phyloP scores from a whole-genome alignment of 2,888 invertebrate species.

The Metacarcinus magister region DNA sequence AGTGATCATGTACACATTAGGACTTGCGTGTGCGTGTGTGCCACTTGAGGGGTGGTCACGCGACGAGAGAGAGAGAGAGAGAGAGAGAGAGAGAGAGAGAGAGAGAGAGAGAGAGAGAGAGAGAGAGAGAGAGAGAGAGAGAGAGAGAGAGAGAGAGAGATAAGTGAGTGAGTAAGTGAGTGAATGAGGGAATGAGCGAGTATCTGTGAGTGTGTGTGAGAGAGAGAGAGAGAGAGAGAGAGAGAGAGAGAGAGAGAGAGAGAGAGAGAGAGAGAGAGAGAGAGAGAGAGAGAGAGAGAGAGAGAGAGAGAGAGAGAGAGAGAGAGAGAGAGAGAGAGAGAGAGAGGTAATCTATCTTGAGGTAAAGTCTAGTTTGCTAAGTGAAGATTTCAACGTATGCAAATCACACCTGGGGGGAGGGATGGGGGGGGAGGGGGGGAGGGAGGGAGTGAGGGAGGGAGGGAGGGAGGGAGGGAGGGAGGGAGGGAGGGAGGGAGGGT shows the following conservation, averaged over 20 bases:
- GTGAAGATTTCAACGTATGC: no score
- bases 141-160: background rate
- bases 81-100: background rate
- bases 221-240: background rate
- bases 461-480: background rate
- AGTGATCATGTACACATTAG: background rate
- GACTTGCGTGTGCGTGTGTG: conserved; percentile 38
- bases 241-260: background rate
- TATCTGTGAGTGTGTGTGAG: background rate
- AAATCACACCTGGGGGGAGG: no score
- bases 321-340: background rate
- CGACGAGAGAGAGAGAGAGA: background rate
- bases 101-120: background rate
- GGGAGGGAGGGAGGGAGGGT: background rate
- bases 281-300: background rate
- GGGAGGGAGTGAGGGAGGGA: background rate
- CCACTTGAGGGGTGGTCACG: conserved; percentile 9
- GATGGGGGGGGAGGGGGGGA: background rate
- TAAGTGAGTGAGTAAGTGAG: background rate
- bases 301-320: background rate
- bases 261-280: no score
- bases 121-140: background rate
- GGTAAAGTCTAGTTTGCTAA: no score
- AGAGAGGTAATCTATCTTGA: background rate
- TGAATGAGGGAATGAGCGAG: background rate